These are phyloP conservation scores for Heteronetta atricapilla DNA, from an alignment of 2,113 vertebrate species.

Conservation along the genomic window DNA sequence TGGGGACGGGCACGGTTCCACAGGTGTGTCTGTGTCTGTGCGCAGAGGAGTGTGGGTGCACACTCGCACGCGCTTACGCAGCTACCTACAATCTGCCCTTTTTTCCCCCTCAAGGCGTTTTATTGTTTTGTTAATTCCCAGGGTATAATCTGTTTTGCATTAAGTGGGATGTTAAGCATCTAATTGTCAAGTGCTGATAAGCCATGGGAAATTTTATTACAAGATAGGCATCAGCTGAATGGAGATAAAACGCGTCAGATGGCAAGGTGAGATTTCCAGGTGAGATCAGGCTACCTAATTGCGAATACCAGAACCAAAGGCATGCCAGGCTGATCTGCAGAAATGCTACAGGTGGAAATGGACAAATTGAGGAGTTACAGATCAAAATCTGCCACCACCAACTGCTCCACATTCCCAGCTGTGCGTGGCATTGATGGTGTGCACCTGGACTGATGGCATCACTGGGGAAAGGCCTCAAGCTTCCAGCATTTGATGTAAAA, in stretches of 20 bases:
- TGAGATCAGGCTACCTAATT: background rate
- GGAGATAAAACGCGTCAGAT: constrained; percentile 37
- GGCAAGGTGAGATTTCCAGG: background rate
- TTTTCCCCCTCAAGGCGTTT: constrained; percentile 28
- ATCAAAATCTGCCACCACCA: background rate
- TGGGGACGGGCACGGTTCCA: background rate
- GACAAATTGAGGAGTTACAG: background rate
- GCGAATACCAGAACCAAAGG: background rate
- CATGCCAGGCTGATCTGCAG: background rate
- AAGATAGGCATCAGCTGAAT: constrained; percentile 60
- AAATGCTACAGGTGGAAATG: background rate
- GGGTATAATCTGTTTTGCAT: constrained; percentile 63
- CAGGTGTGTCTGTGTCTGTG: too few relatives aligned
- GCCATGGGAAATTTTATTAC: constrained; percentile 54
- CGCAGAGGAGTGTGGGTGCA: background rate
- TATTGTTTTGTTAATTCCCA: constrained; percentile 67
- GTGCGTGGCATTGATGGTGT: background rate
- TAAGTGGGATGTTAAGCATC: constrained; percentile 54
- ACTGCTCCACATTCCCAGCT: background rate
- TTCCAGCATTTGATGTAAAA: background rate
- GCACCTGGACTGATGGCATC: background rate
- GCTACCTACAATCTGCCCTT: constrained; percentile 2
- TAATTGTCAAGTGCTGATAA: constrained; percentile 61
- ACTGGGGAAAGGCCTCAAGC: background rate
- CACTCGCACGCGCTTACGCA: background rate